Evolutionary conservation across 2,888 invertebrate species (phyloP).

Genomic region (Dexiosoma caninum): DNA sequence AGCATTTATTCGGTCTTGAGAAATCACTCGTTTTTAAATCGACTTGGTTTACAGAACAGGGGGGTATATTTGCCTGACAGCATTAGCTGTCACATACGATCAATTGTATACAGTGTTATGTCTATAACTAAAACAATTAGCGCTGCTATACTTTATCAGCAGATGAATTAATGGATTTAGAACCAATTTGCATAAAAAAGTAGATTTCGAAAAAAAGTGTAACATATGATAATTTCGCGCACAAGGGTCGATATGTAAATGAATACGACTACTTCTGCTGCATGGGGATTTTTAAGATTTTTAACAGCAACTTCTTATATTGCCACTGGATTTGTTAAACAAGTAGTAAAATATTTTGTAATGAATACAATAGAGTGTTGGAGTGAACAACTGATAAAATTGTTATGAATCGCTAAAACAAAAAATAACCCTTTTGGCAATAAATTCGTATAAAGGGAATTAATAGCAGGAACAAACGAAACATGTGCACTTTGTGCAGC

Average conservation of each 20-base stretch:
- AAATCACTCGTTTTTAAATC: too few species aligned
- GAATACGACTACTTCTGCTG: neutral
- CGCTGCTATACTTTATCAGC: too few species aligned
- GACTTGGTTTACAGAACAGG: too few species aligned
- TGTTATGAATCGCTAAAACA: neutral
- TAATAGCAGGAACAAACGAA: conserved; percentile 29
- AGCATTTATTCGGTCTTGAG: too few species aligned
- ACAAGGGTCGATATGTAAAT: conserved; percentile 22
- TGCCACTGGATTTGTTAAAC: conserved; percentile 54
- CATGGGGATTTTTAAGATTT: conserved; percentile 38
- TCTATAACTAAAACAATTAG: too few species aligned
- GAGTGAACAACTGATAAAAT: conserved; percentile 33
- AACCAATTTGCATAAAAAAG: too few species aligned
- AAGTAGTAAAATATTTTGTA: conserved; percentile 26
- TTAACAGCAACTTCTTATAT: conserved; percentile 9
- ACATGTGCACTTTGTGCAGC: conserved; percentile 7
- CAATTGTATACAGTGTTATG: too few species aligned
- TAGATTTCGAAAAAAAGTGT: too few species aligned
- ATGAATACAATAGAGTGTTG: conserved; percentile 37
- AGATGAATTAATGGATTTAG: too few species aligned
- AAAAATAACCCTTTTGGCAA: conserved; percentile 49
- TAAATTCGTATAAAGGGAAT: conserved; percentile 23
- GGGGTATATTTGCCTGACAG: too few species aligned
- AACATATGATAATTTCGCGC: too few species aligned
- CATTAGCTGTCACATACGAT: too few species aligned